Base-by-base conservation (phyloP, 2,888 invertebrate genomes). In the Smittia sp. region DNA sequence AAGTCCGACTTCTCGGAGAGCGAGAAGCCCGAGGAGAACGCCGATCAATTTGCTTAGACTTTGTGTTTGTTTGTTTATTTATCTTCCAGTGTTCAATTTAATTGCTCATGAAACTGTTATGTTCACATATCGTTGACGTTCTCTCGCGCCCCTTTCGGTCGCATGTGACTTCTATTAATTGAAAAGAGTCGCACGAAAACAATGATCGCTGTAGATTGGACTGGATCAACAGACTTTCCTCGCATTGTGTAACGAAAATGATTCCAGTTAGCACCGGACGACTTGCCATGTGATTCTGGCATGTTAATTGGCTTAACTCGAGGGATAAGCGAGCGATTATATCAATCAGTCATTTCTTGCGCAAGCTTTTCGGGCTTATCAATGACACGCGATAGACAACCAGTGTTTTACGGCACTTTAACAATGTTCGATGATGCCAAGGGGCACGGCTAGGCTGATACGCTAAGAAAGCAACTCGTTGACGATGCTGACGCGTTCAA, bases 111-210 rank as follows among this genome's bases (percentile, higher is more conserved):
- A n/a, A 46, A n/a, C n/a, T 46, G 11, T n/a, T 46, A 46, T 46
- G 15, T 46, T 46, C 11, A 46, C 15, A 15, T 46, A 46, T 46
- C 46, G 11, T 3, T n/a, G 46, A 46, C 46, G 15, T 46, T 46
- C 15, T 46, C 11, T 46, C 11, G 15, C 11, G 46, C 46, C 32
- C 32, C 32, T 32, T n/a, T 32, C 32, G 32, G 9, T 32, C 11
- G 46, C 46, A 46, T 46, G 46, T 46, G 46, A 46, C 46, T 11
- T 46, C 15, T 11, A n/a, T 46, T 46, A 46, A 46, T 46, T 46
- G 46, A 46, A 46, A 32, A 46, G 46, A 46, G 15, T 46, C 46
- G n/a, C 46, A 46, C 46, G 46, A 46, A 46, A 46, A 15, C 46
- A 46, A 46, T 46, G 15, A 46, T 46, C 46, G 11, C 32, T 32